Evolutionary conservation across 2,797 vertebrate genomes (phyloP).

Genomic region (Syngnathus rostellatus): DNA sequence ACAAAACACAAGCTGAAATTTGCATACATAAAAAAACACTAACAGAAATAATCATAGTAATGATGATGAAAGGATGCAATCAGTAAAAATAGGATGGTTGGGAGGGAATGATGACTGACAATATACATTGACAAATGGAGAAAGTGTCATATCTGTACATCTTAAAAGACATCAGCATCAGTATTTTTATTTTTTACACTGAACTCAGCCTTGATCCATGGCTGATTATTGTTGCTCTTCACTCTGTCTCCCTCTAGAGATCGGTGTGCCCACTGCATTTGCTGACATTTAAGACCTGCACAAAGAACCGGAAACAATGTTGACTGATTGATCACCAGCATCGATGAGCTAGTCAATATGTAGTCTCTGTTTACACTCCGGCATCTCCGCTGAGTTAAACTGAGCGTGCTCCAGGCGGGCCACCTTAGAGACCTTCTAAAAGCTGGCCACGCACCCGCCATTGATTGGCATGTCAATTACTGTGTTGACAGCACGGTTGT

Average conservation of each 20-base stretch:
- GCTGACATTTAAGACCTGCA: constrained; percentile 40
- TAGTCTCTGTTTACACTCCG: constrained; percentile 69
- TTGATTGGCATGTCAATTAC: constrained; percentile 74
- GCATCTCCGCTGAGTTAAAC: constrained; percentile 67
- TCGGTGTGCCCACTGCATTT: constrained; percentile 43
- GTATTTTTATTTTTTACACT: neutral
- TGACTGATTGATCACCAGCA: constrained; percentile 69
- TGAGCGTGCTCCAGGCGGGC: constrained; percentile 62
- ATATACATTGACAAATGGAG: no score
- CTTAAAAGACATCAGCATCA: neutral
- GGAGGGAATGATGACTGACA: no score
- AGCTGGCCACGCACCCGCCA: constrained; percentile 55
- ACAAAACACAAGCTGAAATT: neutral
- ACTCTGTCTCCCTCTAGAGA: constrained; percentile 70
- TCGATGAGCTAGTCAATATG: constrained; percentile 69
- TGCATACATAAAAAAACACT: neutral
- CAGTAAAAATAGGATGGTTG: no score
- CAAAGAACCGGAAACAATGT: constrained; percentile 48
- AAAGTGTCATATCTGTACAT: no score
- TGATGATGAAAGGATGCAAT: neutral
- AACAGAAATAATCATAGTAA: neutral
- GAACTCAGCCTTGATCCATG: neutral
- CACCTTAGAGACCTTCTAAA: constrained; percentile 69
- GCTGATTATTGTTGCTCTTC: constrained; percentile 11
- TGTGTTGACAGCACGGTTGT: constrained; percentile 65